Evolutionary conservation across 1,140 invertebrate species (phyloP).

Genomic region (Elymnias hypermnestra): DNA sequence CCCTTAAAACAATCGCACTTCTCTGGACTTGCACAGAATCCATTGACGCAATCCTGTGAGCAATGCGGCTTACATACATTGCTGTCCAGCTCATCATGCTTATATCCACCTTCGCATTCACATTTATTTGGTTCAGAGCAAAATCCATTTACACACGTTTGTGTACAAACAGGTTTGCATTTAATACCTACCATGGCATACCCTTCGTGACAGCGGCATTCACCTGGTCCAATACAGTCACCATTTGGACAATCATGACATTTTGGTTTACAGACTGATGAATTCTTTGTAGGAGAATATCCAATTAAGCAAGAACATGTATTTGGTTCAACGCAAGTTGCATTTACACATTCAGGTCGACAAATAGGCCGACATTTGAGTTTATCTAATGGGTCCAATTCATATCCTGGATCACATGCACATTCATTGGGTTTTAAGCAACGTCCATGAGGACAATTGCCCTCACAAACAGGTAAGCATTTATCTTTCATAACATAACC

Average conservation of each 20-base stretch:
- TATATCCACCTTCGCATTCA: background rate
- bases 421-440: conserved; percentile 61
- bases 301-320: conserved; percentile 74
- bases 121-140: conserved; percentile 17
- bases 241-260: conserved; percentile 21
- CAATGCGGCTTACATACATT: conserved; percentile 8
- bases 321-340: conserved; percentile 56
- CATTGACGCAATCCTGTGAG: conserved; percentile 16
- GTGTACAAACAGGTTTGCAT: conserved; percentile 17
- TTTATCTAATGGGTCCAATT: conserved; percentile 19
- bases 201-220: conserved; percentile 16
- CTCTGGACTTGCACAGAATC: conserved; percentile 18
- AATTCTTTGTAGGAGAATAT: conserved; percentile 25
- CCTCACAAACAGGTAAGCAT: conserved; percentile 20
- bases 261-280: conserved; percentile 12
- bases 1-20: conserved; percentile 12
- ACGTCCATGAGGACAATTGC: conserved; percentile 22
- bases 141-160: conserved; percentile 13
- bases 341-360: conserved; percentile 70
- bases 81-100: background rate
- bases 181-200: conserved; percentile 10
- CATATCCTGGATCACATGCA: conserved; percentile 37
- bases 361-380: conserved; percentile 26
- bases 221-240: conserved; percentile 11
- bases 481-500: conserved; percentile 25